Conservation (phyloP, 2,113 vertebrate genomes). For the Actenoides lindsayi region DNA sequence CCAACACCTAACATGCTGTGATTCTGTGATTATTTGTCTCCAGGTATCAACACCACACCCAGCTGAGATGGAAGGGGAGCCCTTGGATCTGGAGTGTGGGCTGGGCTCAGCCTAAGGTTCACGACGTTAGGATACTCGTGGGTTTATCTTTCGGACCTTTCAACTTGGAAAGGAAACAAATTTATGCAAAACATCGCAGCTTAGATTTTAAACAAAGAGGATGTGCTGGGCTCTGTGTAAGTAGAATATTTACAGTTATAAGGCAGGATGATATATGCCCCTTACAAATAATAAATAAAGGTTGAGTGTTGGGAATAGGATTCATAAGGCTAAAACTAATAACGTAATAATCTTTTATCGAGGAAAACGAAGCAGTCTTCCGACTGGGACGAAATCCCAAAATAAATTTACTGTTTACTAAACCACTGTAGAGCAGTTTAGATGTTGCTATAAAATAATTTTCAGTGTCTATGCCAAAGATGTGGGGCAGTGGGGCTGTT, state of each 20-base stretch:
- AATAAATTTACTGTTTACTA: conserved; percentile 34
- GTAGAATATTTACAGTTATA: conserved; percentile 58
- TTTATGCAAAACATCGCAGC: conserved; percentile 30
- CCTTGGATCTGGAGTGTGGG: not conserved
- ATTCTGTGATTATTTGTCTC: not conserved
- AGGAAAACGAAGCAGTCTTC: not conserved
- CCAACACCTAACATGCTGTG: no score
- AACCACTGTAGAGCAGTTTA: not conserved
- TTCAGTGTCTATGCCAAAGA: fast-evolving
- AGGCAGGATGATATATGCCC: conserved; percentile 61
- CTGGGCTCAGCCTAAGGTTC: not conserved
- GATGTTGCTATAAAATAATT: not conserved
- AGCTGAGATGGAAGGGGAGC: not conserved
- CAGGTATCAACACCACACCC: not conserved
- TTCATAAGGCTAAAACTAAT: conserved; percentile 39
- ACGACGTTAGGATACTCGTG: fast-evolving
- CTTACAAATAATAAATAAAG: conserved; percentile 59
- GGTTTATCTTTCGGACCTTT: conserved; percentile 28
- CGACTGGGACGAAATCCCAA: not conserved
- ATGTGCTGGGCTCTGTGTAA: not conserved
- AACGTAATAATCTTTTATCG: not conserved
- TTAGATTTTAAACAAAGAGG: conserved; percentile 63
- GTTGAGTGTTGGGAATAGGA: conserved; percentile 50
- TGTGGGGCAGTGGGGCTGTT: conserved; percentile 13
- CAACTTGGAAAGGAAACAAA: conserved; percentile 38